phyloP scores from a whole-genome alignment of 2,888 invertebrate genomes.

The Drosophila histrio region DNA sequence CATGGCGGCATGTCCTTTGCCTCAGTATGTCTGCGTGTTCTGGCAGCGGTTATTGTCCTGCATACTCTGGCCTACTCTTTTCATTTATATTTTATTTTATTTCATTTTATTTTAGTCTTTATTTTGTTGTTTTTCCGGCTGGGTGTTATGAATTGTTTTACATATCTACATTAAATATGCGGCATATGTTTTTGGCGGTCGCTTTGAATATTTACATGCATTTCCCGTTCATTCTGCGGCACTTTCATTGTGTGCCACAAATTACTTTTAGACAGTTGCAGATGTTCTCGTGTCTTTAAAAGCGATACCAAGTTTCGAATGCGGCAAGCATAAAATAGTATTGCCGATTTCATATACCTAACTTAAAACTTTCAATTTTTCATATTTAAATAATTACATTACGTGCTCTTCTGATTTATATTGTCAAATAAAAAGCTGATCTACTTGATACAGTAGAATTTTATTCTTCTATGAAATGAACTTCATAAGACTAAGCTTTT shows the following conservation, averaged over 20 bases:
- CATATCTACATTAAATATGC: slow-evolving; percentile 60
- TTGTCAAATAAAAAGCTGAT: too few relatives aligned
- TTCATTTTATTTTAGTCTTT: slow-evolving; percentile 17
- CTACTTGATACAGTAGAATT: too few relatives aligned
- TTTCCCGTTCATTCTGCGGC: slow-evolving; percentile 38
- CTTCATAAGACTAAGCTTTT: too few relatives aligned
- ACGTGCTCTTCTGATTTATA: too few relatives aligned
- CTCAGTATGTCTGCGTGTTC: not conserved
- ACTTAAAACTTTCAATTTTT: too few relatives aligned
- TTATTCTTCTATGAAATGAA: too few relatives aligned
- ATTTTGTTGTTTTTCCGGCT: slow-evolving; percentile 7
- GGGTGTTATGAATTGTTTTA: slow-evolving; percentile 65
- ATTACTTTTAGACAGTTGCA: slow-evolving; percentile 53
- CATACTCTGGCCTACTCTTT: slow-evolving; percentile 49
- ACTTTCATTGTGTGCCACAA: slow-evolving; percentile 47
- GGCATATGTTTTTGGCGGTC: slow-evolving; percentile 58
- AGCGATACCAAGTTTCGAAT: slow-evolving; percentile 10
- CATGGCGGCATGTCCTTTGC: slow-evolving; percentile 69
- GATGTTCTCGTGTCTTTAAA: slow-evolving; percentile 29
- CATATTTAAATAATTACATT: too few relatives aligned
- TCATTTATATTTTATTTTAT: slow-evolving; percentile 27
- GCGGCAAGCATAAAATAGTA: too few relatives aligned
- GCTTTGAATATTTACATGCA: slow-evolving; percentile 58
- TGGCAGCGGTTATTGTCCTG: slow-evolving; percentile 67
- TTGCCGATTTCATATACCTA: too few relatives aligned